A percentile compares a stretch with the other conserved stretches of the same genome.
phyloP scores from a whole-genome alignment of 2,113 vertebrate species.

The Gymnarchus niloticus region DNA sequence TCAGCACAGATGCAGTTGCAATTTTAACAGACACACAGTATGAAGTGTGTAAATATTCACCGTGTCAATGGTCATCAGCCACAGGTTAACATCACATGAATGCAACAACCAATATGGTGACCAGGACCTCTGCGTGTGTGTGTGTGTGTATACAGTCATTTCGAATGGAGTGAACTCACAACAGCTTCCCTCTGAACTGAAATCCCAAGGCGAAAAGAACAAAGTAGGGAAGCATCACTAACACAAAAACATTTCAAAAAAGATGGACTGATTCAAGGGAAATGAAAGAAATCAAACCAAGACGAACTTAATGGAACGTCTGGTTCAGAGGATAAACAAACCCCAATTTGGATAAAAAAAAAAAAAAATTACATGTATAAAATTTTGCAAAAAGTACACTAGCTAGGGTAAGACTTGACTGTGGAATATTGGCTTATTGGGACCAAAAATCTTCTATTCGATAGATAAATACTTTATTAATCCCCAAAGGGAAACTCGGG shows the following conservation, averaged over 20 bases:
- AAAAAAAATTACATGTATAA: neutral
- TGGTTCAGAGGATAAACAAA: neutral
- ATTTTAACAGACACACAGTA: neutral
- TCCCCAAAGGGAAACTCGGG: no score
- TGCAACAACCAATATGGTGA: neutral
- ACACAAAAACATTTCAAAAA: constrained; percentile 19
- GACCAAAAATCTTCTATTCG: no score
- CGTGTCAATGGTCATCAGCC: neutral
- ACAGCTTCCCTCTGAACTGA: constrained; percentile 64
- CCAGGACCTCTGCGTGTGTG: neutral
- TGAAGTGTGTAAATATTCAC: neutral
- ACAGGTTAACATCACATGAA: neutral
- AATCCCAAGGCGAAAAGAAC: constrained; percentile 45
- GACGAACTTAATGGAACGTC: neutral
- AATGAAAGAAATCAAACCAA: constrained; percentile 4
- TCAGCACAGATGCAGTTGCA: neutral
- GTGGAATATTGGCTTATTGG: neutral
- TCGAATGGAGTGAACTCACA: constrained; percentile 53
- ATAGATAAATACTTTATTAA: no score
- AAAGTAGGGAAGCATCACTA: constrained; percentile 25
- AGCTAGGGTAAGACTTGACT: neutral
- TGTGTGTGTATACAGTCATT: neutral
- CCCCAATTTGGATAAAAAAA: neutral
- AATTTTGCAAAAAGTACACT: neutral
- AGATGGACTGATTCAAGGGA: neutral